A percentile compares a stretch with the other conserved stretches of the same genome.
Evolutionary conservation across 2,113 vertebrate species (phyloP).

Genomic region (Ailuropoda melanoleuca): DNA sequence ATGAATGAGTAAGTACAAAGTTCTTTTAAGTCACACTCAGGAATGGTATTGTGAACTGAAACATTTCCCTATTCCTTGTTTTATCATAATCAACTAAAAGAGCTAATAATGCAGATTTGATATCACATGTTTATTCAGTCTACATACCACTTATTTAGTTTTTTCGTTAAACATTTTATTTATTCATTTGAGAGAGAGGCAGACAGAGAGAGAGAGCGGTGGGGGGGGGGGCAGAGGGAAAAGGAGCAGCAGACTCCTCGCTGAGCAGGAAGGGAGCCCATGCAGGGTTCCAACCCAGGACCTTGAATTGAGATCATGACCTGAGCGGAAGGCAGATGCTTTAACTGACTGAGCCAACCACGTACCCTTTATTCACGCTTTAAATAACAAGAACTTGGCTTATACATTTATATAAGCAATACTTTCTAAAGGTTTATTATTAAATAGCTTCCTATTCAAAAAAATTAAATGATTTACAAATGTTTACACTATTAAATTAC

Average conservation of each 20-base stretch:
- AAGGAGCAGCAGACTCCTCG: neutral
- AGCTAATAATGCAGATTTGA: constrained; percentile 3
- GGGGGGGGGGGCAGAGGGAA: neutral
- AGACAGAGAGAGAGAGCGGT: neutral
- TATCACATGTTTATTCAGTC: neutral
- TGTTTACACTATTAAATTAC: neutral
- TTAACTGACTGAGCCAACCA: neutral
- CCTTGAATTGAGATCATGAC: neutral
- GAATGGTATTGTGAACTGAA: neutral
- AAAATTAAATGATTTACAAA: constrained; percentile 41
- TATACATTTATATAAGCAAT: neutral
- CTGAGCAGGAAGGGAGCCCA: neutral
- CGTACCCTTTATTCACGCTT: neutral
- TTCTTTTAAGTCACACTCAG: constrained; percentile 35
- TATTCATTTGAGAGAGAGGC: neutral
- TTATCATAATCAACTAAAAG: neutral
- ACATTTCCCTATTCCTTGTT: constrained; percentile 7
- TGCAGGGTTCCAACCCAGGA: neutral
- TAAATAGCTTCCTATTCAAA: neutral
- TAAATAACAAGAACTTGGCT: neutral
- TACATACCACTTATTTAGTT: neutral
- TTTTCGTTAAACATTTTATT: neutral
- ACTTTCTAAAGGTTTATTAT: neutral
- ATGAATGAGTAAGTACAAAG: neutral
- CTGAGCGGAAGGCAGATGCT: neutral